A percentile compares a stretch with the other conserved stretches of the same genome.
Evolutionary conservation across 2,888 invertebrate genomes (phyloP).

Genomic region (Philhelius pedissequus): DNA sequence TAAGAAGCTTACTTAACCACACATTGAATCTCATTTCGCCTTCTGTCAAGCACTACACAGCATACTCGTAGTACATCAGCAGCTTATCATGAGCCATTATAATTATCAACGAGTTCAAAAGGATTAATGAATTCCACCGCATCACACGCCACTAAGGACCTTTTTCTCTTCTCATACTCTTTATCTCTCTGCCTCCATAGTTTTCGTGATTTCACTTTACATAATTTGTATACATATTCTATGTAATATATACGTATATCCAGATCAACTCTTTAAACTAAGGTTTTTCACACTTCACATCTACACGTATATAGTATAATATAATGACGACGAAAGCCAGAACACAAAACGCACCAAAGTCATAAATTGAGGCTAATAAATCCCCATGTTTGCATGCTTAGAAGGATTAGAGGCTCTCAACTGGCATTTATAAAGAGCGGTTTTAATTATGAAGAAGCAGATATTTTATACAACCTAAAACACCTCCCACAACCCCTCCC

Average conservation of each 20-base stretch:
- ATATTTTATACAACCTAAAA: not conserved
- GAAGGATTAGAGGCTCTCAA: constrained; percentile 40
- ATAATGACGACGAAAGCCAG: not conserved
- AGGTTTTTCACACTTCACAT: constrained; percentile 17
- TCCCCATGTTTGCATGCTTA: constrained; percentile 58
- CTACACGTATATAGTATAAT: no score
- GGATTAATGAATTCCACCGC: constrained; percentile 53
- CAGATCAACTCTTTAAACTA: not conserved
- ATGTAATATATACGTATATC: not conserved
- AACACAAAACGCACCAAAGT: constrained; percentile 62
- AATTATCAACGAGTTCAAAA: constrained; percentile 57
- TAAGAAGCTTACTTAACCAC: constrained; percentile 16
- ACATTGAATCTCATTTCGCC: not conserved
- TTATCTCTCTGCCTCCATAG: not conserved
- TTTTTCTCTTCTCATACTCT: not conserved
- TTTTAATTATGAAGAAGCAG: not conserved
- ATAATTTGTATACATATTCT: no score
- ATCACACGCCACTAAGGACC: not conserved
- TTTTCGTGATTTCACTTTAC: not conserved
- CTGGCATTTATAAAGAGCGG: constrained; percentile 24
- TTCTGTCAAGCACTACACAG: constrained; percentile 41
- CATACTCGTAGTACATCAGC: constrained; percentile 30
- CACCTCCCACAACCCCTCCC: no score
- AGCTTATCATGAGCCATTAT: constrained; percentile 57
- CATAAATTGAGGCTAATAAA: constrained; percentile 64